Evolutionary conservation across 2,113 vertebrate species (phyloP).

Genomic region (Proterorhinus semilunaris): DNA sequence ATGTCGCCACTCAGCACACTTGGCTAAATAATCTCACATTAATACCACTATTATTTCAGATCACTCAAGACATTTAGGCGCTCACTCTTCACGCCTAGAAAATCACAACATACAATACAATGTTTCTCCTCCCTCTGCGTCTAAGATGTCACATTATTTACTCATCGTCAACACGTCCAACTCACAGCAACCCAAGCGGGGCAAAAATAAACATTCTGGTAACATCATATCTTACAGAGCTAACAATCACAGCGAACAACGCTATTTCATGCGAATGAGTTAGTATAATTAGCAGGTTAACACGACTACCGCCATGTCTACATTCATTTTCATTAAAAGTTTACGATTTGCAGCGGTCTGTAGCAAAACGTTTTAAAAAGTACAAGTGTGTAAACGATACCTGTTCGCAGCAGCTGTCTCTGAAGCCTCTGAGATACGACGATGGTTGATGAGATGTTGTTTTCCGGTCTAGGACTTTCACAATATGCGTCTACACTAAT

Average conservation of each 20-base stretch:
- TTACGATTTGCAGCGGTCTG: neutral
- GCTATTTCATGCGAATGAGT: slow-evolving; percentile 6
- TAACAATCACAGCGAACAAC: slow-evolving; percentile 16
- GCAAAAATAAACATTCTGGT: neutral
- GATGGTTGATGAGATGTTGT: neutral
- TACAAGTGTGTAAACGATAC: slow-evolving; percentile 12
- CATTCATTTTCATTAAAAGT: neutral
- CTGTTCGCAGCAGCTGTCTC: slow-evolving; percentile 26
- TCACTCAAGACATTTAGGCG: neutral
- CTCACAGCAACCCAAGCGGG: neutral
- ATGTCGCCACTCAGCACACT: neutral
- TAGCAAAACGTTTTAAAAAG: neutral
- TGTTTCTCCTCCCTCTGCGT: neutral
- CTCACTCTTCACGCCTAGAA: neutral
- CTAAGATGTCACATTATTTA: neutral
- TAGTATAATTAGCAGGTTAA: slow-evolving; percentile 1
- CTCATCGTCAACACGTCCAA: neutral
- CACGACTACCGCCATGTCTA: neutral
- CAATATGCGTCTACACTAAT: slow-evolving; percentile 12
- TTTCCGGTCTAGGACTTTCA: slow-evolving; percentile 34
- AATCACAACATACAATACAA: neutral
- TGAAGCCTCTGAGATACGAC: neutral
- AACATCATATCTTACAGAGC: neutral
- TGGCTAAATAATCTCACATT: neutral
- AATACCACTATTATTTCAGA: neutral